phyloP scores from a whole-genome alignment of 1,140 invertebrate genomes.

The Drosophila ogumai region DNA sequence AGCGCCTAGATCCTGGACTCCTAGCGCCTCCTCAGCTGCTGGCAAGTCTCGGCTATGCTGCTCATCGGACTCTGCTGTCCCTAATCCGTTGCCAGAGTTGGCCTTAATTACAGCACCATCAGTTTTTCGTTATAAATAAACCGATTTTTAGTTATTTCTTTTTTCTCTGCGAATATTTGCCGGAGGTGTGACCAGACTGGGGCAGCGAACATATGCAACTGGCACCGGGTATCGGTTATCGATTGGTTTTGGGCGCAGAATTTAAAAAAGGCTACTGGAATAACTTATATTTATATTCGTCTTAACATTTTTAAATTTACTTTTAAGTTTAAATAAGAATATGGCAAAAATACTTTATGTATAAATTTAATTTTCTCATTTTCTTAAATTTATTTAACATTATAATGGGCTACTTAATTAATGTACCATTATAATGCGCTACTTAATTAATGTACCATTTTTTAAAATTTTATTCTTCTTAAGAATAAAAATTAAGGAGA shows the following conservation, averaged over 20 bases:
- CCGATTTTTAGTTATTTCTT: conserved; percentile 12
- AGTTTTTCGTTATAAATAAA: conserved; percentile 35
- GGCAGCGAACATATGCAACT: not conserved
- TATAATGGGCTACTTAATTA: too few species aligned
- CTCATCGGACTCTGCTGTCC: conserved; percentile 14
- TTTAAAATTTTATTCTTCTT: not conserved
- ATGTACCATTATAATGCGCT: too few species aligned
- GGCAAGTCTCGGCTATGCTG: conserved; percentile 11
- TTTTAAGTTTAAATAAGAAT: not conserved
- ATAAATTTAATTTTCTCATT: not conserved
- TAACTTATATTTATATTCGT: too few species aligned
- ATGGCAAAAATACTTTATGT: too few species aligned
- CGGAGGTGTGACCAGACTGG: conserved; percentile 8
- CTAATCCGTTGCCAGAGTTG: conserved; percentile 4
- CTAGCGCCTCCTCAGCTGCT: conserved; percentile 25
- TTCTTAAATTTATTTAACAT: not conserved
- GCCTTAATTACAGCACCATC: conserved; percentile 10
- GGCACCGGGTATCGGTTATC: not conserved
- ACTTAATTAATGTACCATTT: too few species aligned
- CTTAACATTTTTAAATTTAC: not conserved
- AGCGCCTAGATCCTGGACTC: conserved; percentile 4
- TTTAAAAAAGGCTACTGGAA: not conserved
- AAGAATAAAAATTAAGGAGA: not conserved
- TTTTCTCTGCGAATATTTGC: conserved; percentile 9
- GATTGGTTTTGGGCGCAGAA: not conserved